Evolutionary conservation across 2,888 invertebrate genomes (phyloP), one percentile per base, ranked within the genome.

Genomic region (Scaptomyza reducta): DNA sequence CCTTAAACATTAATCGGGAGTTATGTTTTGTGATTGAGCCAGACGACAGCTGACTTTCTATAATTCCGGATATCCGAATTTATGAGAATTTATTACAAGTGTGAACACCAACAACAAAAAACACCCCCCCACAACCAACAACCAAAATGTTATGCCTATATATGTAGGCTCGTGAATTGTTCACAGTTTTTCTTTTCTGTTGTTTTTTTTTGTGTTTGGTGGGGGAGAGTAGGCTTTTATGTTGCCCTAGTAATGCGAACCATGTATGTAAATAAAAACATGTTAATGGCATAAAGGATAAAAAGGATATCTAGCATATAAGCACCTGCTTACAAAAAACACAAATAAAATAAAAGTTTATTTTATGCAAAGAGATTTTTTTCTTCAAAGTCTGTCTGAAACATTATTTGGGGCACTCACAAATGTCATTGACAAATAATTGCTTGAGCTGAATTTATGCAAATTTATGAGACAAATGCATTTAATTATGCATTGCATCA

Each of bases 21-120:
- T 45, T 31, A 10, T 51, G n/a, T 41, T 46, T 53, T 57, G 55
- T 55, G 70, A 60, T 64, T 54, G 50, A 74, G 46, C 40, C 56
- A 38, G 55, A 44, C 76, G 55, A 44, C 76, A 75, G 61, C 54
- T 58, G 66, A 65, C 33, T 75, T 66, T 38, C 61, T 60, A 35
- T 53, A 58, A 71, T 46, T 45, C 64, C 51, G 42, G 16, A 47
- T 44, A 63, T 70, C 70, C 16, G 53, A 49, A 61, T 55, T 70
- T 47, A 63, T 49, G 42, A 38, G 22, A 18, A 55, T 70, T 75
- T 57, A 55, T 62, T 59, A 70, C 56, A 57, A 65, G 66, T 75
- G 73, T 61, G 65, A 40, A 16, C 16, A 40, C 18, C 56, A 49
- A 9, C 14, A 44, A 31, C 27, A 61, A 42, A 70, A 51, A 47